Conservation (phyloP, 2,888 invertebrate species). For the Empis livida region DNA sequence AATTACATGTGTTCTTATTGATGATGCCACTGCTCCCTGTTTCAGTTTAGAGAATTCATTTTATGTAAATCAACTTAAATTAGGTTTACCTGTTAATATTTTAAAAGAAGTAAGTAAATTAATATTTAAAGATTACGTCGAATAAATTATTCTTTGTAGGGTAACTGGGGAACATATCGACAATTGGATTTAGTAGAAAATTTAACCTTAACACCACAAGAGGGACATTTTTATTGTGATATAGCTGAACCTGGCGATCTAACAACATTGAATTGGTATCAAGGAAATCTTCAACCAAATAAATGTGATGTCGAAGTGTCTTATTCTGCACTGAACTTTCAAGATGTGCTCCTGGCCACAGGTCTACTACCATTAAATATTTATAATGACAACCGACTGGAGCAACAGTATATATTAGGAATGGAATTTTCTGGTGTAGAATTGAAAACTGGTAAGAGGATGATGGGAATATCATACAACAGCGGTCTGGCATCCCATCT, state of each 20-base stretch:
- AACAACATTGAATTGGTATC: slow-evolving; percentile 68
- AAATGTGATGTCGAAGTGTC: slow-evolving; percentile 40
- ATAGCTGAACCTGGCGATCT: slow-evolving; percentile 71
- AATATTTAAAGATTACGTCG: neutral
- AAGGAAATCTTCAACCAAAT: slow-evolving; percentile 45
- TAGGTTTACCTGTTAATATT: slow-evolving; percentile 71
- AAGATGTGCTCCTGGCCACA: slow-evolving; percentile 87
- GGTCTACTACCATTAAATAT: slow-evolving; percentile 78
- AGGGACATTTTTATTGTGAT: slow-evolving; percentile 64
- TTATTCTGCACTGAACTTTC: slow-evolving; percentile 79
- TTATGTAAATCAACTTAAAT: slow-evolving; percentile 50
- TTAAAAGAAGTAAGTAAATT: slow-evolving; percentile 38
- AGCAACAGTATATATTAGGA: slow-evolving; percentile 53
- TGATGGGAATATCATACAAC: slow-evolving; percentile 48
- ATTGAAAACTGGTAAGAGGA: slow-evolving; percentile 41
- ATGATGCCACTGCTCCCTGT: slow-evolving; percentile 47
- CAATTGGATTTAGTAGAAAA: slow-evolving; percentile 50
- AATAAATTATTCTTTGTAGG: slow-evolving; percentile 16
- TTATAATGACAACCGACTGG: slow-evolving; percentile 50
- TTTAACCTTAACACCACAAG: slow-evolving; percentile 30
- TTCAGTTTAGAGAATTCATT: slow-evolving; percentile 52
- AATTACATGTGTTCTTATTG: slow-evolving; percentile 48
- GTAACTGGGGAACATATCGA: slow-evolving; percentile 61
- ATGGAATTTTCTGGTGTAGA: slow-evolving; percentile 52
- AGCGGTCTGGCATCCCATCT: slow-evolving; percentile 42